phyloP scores from a whole-genome alignment of 2,888 invertebrate species.

The Rhaphigaster nebulosa region DNA sequence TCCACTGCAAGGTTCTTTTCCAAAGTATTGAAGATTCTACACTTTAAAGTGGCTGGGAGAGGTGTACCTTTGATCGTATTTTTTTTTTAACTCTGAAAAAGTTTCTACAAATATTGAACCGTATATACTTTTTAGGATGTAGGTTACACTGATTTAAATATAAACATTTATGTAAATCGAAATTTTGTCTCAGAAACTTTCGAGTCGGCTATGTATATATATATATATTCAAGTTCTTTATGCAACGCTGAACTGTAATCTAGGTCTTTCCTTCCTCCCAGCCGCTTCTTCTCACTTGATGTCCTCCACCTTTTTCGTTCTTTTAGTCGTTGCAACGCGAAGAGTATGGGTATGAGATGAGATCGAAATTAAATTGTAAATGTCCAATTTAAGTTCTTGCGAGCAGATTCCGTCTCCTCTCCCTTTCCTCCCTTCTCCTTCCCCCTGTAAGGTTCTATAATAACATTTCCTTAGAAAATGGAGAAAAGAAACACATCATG shows the following conservation, averaged over 20 bases:
- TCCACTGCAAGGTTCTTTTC: too few relatives aligned
- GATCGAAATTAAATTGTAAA: slow-evolving; percentile 38
- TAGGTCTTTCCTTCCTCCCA: background rate
- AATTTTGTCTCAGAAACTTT: background rate
- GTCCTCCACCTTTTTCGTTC: background rate
- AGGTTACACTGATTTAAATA: background rate
- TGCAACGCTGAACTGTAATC: background rate
- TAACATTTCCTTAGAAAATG: slow-evolving; percentile 16
- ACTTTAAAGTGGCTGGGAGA: too few relatives aligned
- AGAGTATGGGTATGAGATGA: slow-evolving; percentile 19
- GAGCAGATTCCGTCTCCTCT: background rate
- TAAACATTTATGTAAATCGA: background rate
- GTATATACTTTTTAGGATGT: background rate
- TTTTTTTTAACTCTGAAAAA: background rate
- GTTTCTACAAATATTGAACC: background rate
- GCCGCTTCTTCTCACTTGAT: background rate
- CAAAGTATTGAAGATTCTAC: too few relatives aligned
- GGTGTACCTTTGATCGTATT: too few relatives aligned
- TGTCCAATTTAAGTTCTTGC: slow-evolving; percentile 11
- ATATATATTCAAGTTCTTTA: background rate
- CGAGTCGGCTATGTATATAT: background rate
- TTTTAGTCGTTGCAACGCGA: background rate
- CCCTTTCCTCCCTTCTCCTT: background rate
- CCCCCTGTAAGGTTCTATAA: background rate
- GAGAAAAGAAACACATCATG: slow-evolving; percentile 27